Base-by-base conservation (phyloP, 2,113 vertebrate species). In the Cromileptes altivelis region DNA sequence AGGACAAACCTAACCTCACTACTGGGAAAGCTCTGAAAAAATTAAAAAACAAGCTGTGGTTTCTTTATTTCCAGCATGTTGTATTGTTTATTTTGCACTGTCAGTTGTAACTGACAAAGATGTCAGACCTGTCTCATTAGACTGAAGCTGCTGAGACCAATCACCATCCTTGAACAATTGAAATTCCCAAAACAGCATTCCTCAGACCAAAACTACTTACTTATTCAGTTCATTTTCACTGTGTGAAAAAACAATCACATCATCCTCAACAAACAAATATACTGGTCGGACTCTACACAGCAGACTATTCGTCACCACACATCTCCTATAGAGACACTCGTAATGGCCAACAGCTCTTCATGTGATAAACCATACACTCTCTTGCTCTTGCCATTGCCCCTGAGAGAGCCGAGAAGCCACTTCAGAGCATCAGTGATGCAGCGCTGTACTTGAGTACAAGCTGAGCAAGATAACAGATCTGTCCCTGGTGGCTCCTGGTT, bases 391-490 rank as follows among this genome's bases (percentile, higher is more conserved):
- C 69, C 52, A 21, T 86, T 33, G 49, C 58, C 77, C 58, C 65
- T n/a, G 75, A 81, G 75, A 81, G 72, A 30, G 57, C 55, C 15
- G 19, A 67, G 80, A 75, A 79, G 68, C 85, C 81, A 75, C 91
- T 79, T 79, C 83, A 85, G 82, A 85, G 82, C 33, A 6, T 65
- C 70, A 82, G 61, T 30, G 70, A 70, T 75, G 65, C 65, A 56
- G 42, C 70, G 23, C 67, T 52, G 70, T 4, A 21, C 58, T 68
- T 69, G 33, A 77, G 67, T 64, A 61, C 61, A 21, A 64, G 53
- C 81, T 40, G 75, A 78, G 75, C 42, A 11, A 72, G 78, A 89
- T 78, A 87, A 78, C 86, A 85, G 69, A 89, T 81, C 60, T 67
- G 81, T 85, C 92, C 84, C 82, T 11, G 1, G 86, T 70, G 88